Percentiles rank a stretch among this genome's conserved stretches.
These are phyloP conservation scores for Choristoneura rosaceana DNA, from an alignment of 2,888 invertebrate genomes.

Conservation along the genomic window DNA sequence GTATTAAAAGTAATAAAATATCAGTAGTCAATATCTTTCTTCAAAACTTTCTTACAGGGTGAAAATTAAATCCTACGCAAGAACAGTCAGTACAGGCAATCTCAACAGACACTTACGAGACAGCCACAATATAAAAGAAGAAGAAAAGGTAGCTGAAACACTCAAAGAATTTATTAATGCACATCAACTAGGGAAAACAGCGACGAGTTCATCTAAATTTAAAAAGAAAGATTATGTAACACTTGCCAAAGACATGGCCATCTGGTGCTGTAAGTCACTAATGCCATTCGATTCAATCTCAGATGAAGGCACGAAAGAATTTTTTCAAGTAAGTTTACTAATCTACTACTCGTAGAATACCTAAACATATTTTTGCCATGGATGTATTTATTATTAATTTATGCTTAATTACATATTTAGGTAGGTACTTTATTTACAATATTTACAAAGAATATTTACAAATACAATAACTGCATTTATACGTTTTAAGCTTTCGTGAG, in stretches of 20 bases:
- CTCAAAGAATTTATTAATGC: background rate
- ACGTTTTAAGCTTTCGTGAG: no score
- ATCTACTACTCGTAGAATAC: no score
- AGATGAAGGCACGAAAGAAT: constrained; percentile 1
- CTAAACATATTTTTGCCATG: background rate
- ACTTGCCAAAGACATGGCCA: background rate
- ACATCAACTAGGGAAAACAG: background rate
- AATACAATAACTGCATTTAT: background rate
- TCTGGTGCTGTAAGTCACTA: constrained; percentile 2
- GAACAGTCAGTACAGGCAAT: constrained; percentile 14
- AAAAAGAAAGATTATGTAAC: background rate
- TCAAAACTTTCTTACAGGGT: background rate
- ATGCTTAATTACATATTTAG: background rate
- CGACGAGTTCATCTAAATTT: background rate
- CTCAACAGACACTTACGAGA: constrained; percentile 14
- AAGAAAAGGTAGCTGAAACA: background rate
- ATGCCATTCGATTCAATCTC: background rate
- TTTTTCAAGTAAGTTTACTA: constrained; percentile 10
- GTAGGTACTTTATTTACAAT: no score
- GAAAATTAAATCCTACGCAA: constrained; percentile 15
- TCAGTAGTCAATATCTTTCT: background rate
- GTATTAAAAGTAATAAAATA: no score
- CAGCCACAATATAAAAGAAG: constrained; percentile 13
- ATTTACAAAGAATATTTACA: background rate
- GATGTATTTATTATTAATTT: background rate